Evolutionary conservation across 2,113 vertebrate species (phyloP), one percentile per base, ranked within the genome.

Genomic region (Columbina picui): DNA sequence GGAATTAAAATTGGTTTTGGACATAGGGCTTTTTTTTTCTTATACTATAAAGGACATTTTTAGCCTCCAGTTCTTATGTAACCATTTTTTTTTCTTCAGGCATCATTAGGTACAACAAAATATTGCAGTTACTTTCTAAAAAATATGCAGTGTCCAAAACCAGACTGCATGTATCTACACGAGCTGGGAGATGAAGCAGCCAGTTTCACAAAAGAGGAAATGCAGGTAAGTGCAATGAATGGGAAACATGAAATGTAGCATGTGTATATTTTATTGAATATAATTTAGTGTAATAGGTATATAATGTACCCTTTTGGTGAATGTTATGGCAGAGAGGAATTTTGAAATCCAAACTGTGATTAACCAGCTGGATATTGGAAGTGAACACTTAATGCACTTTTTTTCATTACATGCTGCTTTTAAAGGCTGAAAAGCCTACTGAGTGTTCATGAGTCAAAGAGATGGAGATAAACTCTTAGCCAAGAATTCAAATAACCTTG

Each of bases 111-210:
- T 97, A 99, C 99, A 98, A 99, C 99, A 97, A 99, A 99, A 98
- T 99, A 99, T 96, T 99, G 99, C 99, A 99, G 99, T 98, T 99
- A 99, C 97, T 99, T 99, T 96, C 98, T 99, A 94, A 99, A 99
- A 98, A 99, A 99, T 97, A 99, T 99, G 99, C 99, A 99, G 98
- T 99, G 99, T 98, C 99, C 99, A 94, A 99, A 99, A 97, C 98
- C 99, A 94, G 99, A 99, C 98, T 99, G 99, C 97, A 99, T 99
- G 99, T 99, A 99, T 98, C 98, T 99, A 97, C 99, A 99, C 89
- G 99, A 99, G 93, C 95, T 99, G 96, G 99, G 99, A 57, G 99
- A 99, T 82, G 99, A 99, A 98, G 99, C 99, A n/a, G 99, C 99
- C 98, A 99, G 99, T 98, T 99, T 99, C 98, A 99, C 99, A 93